Conservation (phyloP, 2,113 vertebrate species). For the Ovis aries region DNA sequence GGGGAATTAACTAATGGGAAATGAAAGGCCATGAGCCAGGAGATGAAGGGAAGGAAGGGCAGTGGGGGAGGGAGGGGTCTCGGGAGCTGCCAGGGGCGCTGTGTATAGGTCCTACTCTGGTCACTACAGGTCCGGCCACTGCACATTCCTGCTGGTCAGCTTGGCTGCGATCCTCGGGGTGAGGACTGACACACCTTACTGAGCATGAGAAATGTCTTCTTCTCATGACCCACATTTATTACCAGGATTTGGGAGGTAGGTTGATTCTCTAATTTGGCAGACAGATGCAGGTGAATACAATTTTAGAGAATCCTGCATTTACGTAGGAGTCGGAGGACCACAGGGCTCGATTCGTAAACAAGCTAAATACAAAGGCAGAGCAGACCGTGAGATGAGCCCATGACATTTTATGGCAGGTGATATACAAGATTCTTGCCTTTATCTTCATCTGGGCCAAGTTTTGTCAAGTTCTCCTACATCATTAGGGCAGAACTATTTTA, state of each 20-base stretch:
- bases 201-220: background rate
- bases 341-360: background rate
- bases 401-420: background rate
- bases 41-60: background rate
- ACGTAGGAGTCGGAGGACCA: background rate
- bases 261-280: background rate
- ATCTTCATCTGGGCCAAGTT: background rate
- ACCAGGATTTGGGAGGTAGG: background rate
- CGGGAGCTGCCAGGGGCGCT: accelerated
- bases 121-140: background rate
- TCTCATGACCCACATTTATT: background rate
- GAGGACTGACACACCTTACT: no score
- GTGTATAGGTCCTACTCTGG: accelerated
- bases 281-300: background rate
- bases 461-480: background rate
- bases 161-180: no score
- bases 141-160: background rate
- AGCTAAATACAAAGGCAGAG: background rate
- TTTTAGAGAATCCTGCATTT: background rate
- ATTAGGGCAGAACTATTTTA: background rate
- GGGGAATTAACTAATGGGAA: background rate
- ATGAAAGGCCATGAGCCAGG: background rate
- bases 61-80: background rate
- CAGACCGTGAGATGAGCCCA: no score
- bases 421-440: background rate